Evolutionary conservation across 2,797 vertebrate genomes (phyloP), one percentile per base, ranked within the genome.

Genomic region (Gobionotothen gibberifrons): DNA sequence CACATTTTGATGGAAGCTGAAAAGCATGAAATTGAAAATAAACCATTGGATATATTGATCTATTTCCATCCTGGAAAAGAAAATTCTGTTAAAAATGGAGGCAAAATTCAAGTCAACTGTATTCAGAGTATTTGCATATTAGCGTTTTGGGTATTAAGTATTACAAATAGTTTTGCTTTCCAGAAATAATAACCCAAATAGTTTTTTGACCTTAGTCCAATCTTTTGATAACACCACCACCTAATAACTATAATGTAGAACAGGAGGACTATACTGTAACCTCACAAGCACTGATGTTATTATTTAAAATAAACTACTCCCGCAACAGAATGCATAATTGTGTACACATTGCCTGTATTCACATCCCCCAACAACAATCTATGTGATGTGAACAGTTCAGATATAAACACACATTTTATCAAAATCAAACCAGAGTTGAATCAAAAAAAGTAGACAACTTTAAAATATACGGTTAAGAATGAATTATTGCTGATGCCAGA

Each of bases 21-120:
- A 92, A 91, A 85, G 88, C 92, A 90, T 93, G 82, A 93, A 91
- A 94, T 92, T 92, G 85, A 89, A 93, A 94, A 88, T 89, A 89
- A 93, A 92, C 88, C 78, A 78, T 82, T 78, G 74, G 85, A 78
- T 86, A 69, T 92, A 92, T 88, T 86, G 90, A 92, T 91, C 86
- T 74, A 66, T 88, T 76, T 82, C 83, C 65, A 76, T 85, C 82
- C 72, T 62, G 53, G 54, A 71, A 65, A 61, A 64, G 9, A 74
- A 84, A 73, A 53, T 70, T 76, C 49, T 43, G 3, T 44, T 58
- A 19, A 64, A 67, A 80, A 74, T 65, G 15, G 51, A 60, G 36
- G 3, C 44, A 36, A 36, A 70, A 83, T 80, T 69, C 11, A 39
- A 15, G 44, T 69, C 57, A 48, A 40, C 12, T 29, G 13, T 67